Evolutionary conservation across 2,888 invertebrate genomes (phyloP).

Genomic region (Eupeodes latifasciatus): DNA sequence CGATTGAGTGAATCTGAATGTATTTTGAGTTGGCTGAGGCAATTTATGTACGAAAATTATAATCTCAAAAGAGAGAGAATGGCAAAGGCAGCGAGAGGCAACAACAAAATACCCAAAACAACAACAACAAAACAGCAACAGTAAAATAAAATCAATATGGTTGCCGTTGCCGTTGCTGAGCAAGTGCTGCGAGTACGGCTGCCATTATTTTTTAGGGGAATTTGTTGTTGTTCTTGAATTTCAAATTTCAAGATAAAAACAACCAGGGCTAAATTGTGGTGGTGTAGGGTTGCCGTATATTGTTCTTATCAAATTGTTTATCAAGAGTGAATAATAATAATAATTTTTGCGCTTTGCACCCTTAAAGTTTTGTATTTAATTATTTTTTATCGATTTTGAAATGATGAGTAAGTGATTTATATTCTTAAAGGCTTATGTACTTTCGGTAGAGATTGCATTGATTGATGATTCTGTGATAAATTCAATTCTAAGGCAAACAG

Average conservation of each 20-base stretch:
- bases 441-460: no score
- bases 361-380: not conserved
- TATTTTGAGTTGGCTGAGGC: conserved; percentile 39
- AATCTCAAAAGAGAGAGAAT: conserved; percentile 37
- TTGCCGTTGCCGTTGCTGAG: conserved; percentile 47
- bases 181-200: not conserved
- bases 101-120: no score
- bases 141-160: conserved; percentile 63
- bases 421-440: no score
- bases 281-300: conserved; percentile 36
- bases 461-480: no score
- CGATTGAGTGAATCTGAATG: conserved; percentile 73
- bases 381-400: not conserved
- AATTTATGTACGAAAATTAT: conserved; percentile 64
- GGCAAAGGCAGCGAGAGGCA: not conserved
- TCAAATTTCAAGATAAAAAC: not conserved
- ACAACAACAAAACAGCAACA: no score
- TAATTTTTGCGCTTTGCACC: conserved; percentile 32
- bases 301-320: not conserved
- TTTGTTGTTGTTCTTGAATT: conserved; percentile 55
- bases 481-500: no score
- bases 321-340: not conserved
- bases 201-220: conserved; percentile 6
- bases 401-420: not conserved
- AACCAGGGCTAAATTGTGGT: not conserved